Evolutionary conservation across 1,140 invertebrate species (phyloP), one percentile per base, ranked within the genome.

Genomic region (Callitettix versicolor): DNA sequence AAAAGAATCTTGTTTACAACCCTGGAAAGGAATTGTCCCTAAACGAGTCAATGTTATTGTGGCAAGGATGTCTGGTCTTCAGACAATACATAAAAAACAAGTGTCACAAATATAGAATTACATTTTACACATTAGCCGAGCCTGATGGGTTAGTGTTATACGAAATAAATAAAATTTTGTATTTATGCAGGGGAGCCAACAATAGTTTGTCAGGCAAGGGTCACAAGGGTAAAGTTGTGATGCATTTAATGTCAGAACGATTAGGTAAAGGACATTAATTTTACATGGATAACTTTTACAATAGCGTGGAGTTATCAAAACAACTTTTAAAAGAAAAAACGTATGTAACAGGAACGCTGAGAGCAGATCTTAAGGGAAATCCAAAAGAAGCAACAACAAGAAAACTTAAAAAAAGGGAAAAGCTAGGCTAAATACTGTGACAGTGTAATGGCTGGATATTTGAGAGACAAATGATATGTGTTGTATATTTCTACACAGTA

Each of bases 201-300:
- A 26, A 49, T 15, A 24, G 5, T 15, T 24, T 12, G 21, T 24
- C 11, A 12, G 5, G 12, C 21, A 33, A 46, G 43, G 21, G 4
- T 18, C 6, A n/a, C n/a, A n/a, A n/a, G n/a, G n/a, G n/a, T n/a
- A n/a, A n/a, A n/a, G n/a, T n/a, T n/a, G n/a, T n/a, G 3, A 12
- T 21, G 11, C 17, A n/a, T n/a, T 18, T 60, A 26, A 4, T 62
- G 33, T 12, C 38, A 48, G 58, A 56, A 5, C 24, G 56, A 38
- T 43, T 64, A 18, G 30, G 51, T 52, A 57, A 24, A 15, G 58
- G 59, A 34, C 55, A 58, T 54, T 26, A 26, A 50, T 36, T 60
- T 26, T 58, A 56, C 33, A 62, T 62, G 56, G 60, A 63, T 40
- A 63, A 62, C 50, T 63, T 50, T 55, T 63, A 62, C 47, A 63